Evolutionary conservation across 2,113 vertebrate species (phyloP), one percentile per base, ranked within the genome.

Genomic region (Platysternon megacephalum): DNA sequence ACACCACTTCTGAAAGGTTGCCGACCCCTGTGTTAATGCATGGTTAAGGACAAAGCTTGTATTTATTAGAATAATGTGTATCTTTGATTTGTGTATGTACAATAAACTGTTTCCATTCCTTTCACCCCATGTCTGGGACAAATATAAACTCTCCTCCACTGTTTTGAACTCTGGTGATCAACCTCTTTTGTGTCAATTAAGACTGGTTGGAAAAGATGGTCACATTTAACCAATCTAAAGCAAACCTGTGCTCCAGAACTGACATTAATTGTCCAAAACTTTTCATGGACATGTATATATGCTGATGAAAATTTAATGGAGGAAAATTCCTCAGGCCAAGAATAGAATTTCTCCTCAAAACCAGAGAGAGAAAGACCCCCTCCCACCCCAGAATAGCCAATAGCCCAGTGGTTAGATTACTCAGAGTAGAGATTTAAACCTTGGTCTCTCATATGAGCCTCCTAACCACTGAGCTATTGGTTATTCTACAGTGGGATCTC

Each of bases 21-120:
- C n/a, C n/a, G n/a, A n/a, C n/a, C n/a, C n/a, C n/a, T n/a, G n/a
- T n/a, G n/a, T n/a, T n/a, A n/a, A 82, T 85, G 32, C 89, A 3
- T 87, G 86, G 61, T 86, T 95, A 94, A 93, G 44, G 94, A 87
- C 55, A 90, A 94, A 95, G 87, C 35, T 61, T 84, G 29, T 93
- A 94, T 56, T 93, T 94, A 74, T 92, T 72, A 78, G 6, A 91
- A 79, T 82, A 86, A 85, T 35, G 21, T 76, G 5, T 14, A 3
- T 42, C 72, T 74, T 74, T 76, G 42, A 44, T 14, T 26, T 76
- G 10, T 28, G 1, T 32, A 3, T 79, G 21, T 4, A 89, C 56
- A 84, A 29, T 61, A 72, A 46, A 65, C 81, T 80, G 48, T 93
- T 94, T 90, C 39, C 5, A 39, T 84, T 89, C 0, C 1, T 82